A percentile compares a stretch with the other conserved stretches of the same genome.
phyloP scores from a whole-genome alignment of 2,797 vertebrate genomes.

The Enteromius treurensis region DNA sequence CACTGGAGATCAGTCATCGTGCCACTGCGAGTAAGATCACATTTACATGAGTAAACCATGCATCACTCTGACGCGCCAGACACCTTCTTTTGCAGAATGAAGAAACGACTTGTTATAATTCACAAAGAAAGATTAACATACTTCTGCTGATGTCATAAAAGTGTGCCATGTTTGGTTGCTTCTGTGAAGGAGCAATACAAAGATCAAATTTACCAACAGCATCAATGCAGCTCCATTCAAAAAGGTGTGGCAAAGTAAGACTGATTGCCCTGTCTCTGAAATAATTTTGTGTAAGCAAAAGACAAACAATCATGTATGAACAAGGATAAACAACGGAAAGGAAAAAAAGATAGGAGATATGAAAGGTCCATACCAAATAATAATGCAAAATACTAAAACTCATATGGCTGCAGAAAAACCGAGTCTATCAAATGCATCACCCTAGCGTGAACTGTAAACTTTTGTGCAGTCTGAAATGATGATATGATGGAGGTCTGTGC shows the following conservation, averaged over 20 bases:
- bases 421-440: slow-evolving; percentile 22
- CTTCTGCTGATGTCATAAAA: slow-evolving; percentile 78
- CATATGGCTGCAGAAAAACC: slow-evolving; percentile 12
- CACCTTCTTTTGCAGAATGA: slow-evolving; percentile 63
- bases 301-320: slow-evolving; percentile 44
- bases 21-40: slow-evolving; percentile 67
- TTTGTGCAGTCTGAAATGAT: slow-evolving; percentile 12
- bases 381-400: neutral
- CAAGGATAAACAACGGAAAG: slow-evolving; percentile 17
- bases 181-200: slow-evolving; percentile 68
- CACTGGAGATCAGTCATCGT: slow-evolving; percentile 71
- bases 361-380: slow-evolving; percentile 25
- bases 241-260: slow-evolving; percentile 71
- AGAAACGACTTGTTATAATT: slow-evolving; percentile 66
- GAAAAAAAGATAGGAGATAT: slow-evolving; percentile 1
- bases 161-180: slow-evolving; percentile 67
- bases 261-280: slow-evolving; percentile 75
- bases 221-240: slow-evolving; percentile 63
- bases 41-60: slow-evolving; percentile 68
- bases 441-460: slow-evolving; percentile 21
- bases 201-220: slow-evolving; percentile 61
- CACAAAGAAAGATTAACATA: slow-evolving; percentile 73
- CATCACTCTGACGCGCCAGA: slow-evolving; percentile 71
- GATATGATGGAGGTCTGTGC: slow-evolving; percentile 16
- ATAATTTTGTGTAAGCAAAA: slow-evolving; percentile 66